These are phyloP conservation scores for Aegithalos caudatus DNA, from an alignment of 2,113 vertebrate species.

Conservation along the genomic window DNA sequence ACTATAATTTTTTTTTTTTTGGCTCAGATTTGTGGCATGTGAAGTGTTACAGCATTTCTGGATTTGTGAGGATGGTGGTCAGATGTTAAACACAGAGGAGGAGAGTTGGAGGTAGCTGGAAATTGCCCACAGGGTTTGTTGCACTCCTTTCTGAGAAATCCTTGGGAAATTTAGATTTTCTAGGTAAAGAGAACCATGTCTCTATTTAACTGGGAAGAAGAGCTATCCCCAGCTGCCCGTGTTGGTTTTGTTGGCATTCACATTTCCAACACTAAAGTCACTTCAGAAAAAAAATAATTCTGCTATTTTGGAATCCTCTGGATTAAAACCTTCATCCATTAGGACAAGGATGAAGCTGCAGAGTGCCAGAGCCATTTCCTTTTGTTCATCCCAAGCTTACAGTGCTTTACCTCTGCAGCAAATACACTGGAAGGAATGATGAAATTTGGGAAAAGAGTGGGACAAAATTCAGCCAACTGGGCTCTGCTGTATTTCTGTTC, in stretches of 20 bases:
- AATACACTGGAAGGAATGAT: background rate
- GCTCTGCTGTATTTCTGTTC: background rate
- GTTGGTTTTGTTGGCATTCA: background rate
- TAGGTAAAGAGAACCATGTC: background rate
- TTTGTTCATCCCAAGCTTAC: background rate
- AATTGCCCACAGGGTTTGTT: background rate
- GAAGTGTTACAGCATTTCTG: background rate
- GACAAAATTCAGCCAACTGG: background rate
- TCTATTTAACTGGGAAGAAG: background rate
- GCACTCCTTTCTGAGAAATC: background rate
- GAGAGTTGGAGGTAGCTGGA: background rate
- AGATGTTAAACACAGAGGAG: background rate
- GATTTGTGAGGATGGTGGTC: background rate
- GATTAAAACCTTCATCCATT: background rate
- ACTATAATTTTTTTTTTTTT: background rate
- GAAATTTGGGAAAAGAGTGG: background rate
- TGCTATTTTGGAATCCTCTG: background rate
- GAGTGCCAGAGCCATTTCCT: background rate
- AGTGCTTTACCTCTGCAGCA: conserved; percentile 28
- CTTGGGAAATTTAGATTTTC: background rate
- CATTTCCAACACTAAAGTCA: background rate
- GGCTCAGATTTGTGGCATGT: background rate
- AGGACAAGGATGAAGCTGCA: background rate
- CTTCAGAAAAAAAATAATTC: background rate
- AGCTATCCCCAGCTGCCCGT: background rate